Conservation (phyloP, 2,888 invertebrate genomes). For the Uropetala carovei region DNA sequence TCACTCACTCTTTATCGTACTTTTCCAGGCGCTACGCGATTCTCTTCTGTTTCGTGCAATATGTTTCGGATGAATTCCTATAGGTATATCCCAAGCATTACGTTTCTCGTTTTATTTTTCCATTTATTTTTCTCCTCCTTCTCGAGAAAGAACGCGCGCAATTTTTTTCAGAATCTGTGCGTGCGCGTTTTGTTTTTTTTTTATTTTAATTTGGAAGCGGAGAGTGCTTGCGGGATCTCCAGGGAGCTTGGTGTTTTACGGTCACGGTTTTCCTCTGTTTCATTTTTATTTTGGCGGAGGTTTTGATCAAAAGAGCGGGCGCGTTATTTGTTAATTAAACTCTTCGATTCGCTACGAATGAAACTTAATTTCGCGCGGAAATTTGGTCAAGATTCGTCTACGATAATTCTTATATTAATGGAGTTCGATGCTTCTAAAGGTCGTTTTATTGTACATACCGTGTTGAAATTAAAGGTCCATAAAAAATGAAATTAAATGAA, state of each 20-base stretch:
- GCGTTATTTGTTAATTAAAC: no score
- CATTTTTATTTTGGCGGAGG: background rate
- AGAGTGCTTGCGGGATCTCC: background rate
- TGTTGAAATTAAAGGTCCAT: no score
- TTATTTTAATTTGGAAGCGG: background rate
- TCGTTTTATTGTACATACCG: no score
- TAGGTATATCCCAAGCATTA: slow-evolving; percentile 33
- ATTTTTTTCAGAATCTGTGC: background rate
- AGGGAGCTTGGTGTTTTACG: background rate
- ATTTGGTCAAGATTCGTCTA: no score
- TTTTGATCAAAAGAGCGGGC: no score
- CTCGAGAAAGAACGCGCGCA: background rate
- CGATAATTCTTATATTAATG: no score
- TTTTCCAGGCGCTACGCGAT: background rate
- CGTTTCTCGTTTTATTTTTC: background rate
- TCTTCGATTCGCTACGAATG: no score
- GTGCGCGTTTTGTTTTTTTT: background rate
- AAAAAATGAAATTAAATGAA: no score
- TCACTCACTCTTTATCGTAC: background rate
- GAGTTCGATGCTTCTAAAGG: no score
- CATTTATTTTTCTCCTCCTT: background rate
- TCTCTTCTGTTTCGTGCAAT: background rate
- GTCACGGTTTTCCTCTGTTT: background rate
- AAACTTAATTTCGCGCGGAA: no score
- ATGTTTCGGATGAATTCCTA: slow-evolving; percentile 31